Evolutionary conservation across 2,888 invertebrate species (phyloP).

Genomic region (Stomorhina lunata): DNA sequence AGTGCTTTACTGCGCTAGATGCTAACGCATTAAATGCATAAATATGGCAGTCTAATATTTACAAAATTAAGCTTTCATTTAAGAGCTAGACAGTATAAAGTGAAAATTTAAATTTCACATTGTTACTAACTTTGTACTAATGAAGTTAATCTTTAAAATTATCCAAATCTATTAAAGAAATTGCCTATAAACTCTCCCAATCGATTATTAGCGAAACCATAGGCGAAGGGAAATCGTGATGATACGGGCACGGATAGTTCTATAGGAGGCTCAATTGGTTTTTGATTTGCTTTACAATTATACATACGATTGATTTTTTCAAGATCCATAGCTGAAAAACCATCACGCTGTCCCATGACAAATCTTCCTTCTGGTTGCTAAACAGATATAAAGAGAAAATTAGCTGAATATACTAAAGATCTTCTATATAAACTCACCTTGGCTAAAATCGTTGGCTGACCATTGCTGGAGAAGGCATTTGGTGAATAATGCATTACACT

Average conservation of each 20-base stretch:
- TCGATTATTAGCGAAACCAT: not conserved
- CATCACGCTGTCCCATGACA: conserved; percentile 87
- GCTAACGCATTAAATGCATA: too few species aligned
- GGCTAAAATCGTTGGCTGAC: conserved; percentile 85
- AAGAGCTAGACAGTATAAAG: too few species aligned
- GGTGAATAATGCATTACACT: conserved; percentile 92
- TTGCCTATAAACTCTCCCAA: not conserved
- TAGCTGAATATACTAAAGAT: not conserved
- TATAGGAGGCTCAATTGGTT: conserved; percentile 14
- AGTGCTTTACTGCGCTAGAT: too few species aligned
- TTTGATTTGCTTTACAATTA: conserved; percentile 80
- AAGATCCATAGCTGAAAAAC: conserved; percentile 86
- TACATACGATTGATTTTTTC: conserved; percentile 89
- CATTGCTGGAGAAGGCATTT: conserved; percentile 87
- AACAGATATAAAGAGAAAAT: not conserved
- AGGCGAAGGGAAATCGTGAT: not conserved
- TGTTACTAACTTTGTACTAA: not conserved
- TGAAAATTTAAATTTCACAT: too few species aligned
- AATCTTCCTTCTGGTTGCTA: conserved; percentile 75
- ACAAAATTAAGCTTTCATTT: too few species aligned
- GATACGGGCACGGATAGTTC: not conserved
- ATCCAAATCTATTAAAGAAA: conserved; percentile 9
- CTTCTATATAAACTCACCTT: conserved; percentile 81
- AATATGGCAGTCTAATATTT: too few species aligned
- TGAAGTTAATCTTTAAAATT: not conserved